phyloP scores from a whole-genome alignment of 2,888 invertebrate species.

The Drosophila multiciliata region DNA sequence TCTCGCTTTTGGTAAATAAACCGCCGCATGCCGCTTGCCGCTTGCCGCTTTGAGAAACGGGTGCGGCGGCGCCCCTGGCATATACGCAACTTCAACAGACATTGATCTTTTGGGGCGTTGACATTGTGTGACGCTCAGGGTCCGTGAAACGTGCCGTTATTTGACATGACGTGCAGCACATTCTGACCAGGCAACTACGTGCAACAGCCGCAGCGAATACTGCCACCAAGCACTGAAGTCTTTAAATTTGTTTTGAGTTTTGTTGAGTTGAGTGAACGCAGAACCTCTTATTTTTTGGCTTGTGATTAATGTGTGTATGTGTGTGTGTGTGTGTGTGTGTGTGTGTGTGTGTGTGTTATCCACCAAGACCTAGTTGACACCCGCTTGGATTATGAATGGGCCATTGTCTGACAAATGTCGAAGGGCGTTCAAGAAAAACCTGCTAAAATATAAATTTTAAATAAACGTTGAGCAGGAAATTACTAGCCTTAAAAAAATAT shows the following conservation, averaged over 20 bases:
- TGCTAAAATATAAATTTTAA: not conserved
- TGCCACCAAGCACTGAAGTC: not conserved
- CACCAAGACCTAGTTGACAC: constrained; percentile 13
- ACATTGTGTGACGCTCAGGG: constrained; percentile 53
- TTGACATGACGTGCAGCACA: constrained; percentile 62
- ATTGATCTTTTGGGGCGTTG: constrained; percentile 71
- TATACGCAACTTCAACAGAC: constrained; percentile 59
- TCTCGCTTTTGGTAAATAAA: not conserved
- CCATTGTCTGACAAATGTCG: constrained; percentile 16
- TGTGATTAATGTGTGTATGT: not conserved
- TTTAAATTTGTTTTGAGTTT: constrained; percentile 5
- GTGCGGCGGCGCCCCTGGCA: constrained; percentile 39
- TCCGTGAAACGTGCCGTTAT: constrained; percentile 45
- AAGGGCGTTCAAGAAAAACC: constrained; percentile 6
- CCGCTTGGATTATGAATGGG: constrained; percentile 14
- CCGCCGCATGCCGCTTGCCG: not conserved
- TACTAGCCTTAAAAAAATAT: not conserved
- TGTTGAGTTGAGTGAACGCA: not conserved
- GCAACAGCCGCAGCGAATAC: constrained; percentile 8
- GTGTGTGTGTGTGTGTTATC: not conserved
- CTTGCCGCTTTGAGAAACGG: constrained; percentile 2
- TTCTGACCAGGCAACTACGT: constrained; percentile 28
- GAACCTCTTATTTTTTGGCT: not conserved
- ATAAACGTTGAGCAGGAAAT: not conserved
- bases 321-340: not conserved